phyloP scores from a whole-genome alignment of 2,888 invertebrate genomes.

The Lithophane leautieri region DNA sequence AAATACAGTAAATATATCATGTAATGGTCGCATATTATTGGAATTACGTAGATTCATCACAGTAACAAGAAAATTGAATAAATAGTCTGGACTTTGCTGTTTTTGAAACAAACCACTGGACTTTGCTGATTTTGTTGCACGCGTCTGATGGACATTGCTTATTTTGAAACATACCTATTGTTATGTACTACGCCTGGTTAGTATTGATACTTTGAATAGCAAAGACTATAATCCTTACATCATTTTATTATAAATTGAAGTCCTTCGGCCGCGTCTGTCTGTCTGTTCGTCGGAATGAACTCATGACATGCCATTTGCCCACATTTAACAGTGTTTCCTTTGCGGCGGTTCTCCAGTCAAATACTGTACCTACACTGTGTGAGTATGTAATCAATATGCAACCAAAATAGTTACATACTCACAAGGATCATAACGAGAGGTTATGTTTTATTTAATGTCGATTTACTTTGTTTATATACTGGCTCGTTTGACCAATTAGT shows the following conservation, averaged over 20 bases:
- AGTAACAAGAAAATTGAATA: constrained; percentile 23
- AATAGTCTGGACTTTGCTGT: constrained; percentile 29
- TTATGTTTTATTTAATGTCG: too few relatives aligned
- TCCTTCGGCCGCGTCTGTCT: too few relatives aligned
- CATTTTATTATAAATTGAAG: not conserved
- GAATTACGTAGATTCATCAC: constrained; percentile 2
- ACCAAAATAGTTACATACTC: too few relatives aligned
- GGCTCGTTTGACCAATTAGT: too few relatives aligned
- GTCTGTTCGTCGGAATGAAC: too few relatives aligned
- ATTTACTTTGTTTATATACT: too few relatives aligned
- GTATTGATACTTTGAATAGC: constrained; percentile 25
- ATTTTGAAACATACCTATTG: constrained; percentile 25
- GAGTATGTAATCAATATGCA: too few relatives aligned
- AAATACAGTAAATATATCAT: constrained; percentile 3
- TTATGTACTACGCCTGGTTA: constrained; percentile 8
- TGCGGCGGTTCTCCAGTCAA: too few relatives aligned
- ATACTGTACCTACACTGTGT: too few relatives aligned
- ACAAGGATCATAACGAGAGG: too few relatives aligned
- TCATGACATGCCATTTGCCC: too few relatives aligned
- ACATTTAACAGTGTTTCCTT: too few relatives aligned
- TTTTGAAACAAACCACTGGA: constrained; percentile 22
- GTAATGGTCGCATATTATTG: constrained; percentile 9
- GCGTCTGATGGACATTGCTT: constrained; percentile 18
- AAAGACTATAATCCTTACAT: constrained; percentile 11
- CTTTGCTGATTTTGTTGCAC: constrained; percentile 25